phyloP scores from a whole-genome alignment of 1,140 invertebrate species.

The Dendrolimus kikuchii region DNA sequence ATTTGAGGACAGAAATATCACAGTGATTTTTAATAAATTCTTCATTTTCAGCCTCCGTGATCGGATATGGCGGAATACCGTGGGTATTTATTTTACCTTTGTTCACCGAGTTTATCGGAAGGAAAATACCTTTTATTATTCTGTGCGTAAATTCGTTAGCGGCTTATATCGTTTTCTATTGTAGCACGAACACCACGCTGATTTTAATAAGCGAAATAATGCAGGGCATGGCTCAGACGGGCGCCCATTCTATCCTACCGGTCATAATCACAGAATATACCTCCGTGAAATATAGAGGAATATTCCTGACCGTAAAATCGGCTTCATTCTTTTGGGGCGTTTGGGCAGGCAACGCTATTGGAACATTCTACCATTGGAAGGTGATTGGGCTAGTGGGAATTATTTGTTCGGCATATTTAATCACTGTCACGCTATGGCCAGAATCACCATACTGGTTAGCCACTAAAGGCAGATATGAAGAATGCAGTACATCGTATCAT shows the following conservation, averaged over 20 bases:
- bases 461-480: slow-evolving; percentile 18
- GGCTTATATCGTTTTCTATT: slow-evolving; percentile 7
- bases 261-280: slow-evolving; percentile 15
- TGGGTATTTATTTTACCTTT: slow-evolving; percentile 11
- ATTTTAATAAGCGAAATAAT: slow-evolving; percentile 14
- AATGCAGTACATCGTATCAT: slow-evolving; percentile 17
- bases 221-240: slow-evolving; percentile 8
- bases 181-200: slow-evolving; percentile 7
- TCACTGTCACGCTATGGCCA: slow-evolving; percentile 21
- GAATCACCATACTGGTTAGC: slow-evolving; percentile 33
- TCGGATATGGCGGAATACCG: slow-evolving; percentile 10
- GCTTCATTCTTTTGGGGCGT: slow-evolving; percentile 18
- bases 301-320: slow-evolving; percentile 11
- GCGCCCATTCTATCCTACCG: slow-evolving; percentile 5
- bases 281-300: slow-evolving; percentile 16
- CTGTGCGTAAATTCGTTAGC: slow-evolving; percentile 5
- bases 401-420: slow-evolving; percentile 7
- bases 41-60: slow-evolving; percentile 12
- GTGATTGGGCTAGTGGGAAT: slow-evolving; percentile 6
- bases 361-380: slow-evolving; percentile 15
- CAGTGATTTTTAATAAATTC: neutral
- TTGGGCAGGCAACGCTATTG: slow-evolving; percentile 15
- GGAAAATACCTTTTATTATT: slow-evolving; percentile 11
- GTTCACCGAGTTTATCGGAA: slow-evolving; percentile 7
- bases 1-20: no score